Evolutionary conservation across 2,888 invertebrate species (phyloP), one percentile per base, ranked within the genome.

Genomic region (Microdon myrmicae): DNA sequence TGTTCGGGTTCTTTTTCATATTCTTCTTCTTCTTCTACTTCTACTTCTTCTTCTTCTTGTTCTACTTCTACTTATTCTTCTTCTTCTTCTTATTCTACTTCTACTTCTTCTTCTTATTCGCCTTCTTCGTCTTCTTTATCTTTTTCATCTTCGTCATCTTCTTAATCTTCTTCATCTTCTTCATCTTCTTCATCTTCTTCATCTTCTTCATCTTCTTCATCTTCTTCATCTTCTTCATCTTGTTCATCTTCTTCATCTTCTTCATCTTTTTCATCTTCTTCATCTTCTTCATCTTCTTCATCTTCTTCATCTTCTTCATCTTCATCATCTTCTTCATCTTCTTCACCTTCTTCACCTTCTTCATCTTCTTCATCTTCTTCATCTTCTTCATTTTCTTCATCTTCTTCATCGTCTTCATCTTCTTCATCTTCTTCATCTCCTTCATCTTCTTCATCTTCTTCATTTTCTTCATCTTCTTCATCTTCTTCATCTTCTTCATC

Each of bases 81-180:
- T n/a, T n/a, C n/a, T n/a, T n/a, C n/a, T n/a, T n/a, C n/a, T n/a
- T n/a, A n/a, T 29, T 35, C n/a, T 34, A 17, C 7, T 9, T 3
- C 20, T 35, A 9, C 12, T 19, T 35, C 14, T 8, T 35, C 4
- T 35, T 35, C 20, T 35, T 35, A 35, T 17, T 35, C 14, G n/a
- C 20, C 8, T 14, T 19, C 3, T 9, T 35, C 2, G n/a, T 17
- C 14, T 3, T 35, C 14, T 3, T 17, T 19, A 9, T 17, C 14
- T 3, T 17, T 19, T 4, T 35, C 14, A 8, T 35, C 14, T 8
- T 17, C 8, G n/a, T 16, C 14, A 13, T 17, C 14, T 19, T 35
- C 8, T 6, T 6, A n/a, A 13, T 17, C 16, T 1, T 35, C 14
- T 9, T 6, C 14, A 8, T 35, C 14, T 9, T 35, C 8, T 3